Evolutionary conservation across 1,140 invertebrate genomes (phyloP), one percentile per base, ranked within the genome.

Genomic region (Bombus breviceps): DNA sequence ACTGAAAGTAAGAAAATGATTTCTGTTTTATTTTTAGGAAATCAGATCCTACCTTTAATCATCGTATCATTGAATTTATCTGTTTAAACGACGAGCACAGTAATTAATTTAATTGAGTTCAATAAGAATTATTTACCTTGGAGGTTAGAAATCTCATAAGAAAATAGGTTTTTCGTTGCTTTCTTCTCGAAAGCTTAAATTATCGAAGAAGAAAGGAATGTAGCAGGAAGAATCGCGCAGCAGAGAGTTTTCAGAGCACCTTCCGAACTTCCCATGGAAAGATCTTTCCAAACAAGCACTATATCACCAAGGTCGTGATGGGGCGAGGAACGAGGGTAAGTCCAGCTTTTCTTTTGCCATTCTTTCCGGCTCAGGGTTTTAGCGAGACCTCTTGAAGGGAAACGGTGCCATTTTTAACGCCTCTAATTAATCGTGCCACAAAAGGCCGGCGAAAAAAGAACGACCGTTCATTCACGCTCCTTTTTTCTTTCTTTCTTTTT

Each of bases 361-460:
- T 81, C 68, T 81, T 78, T 25, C 43, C 80, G 77, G 32, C 64
- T 81, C 80, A 53, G 62, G 37, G 57, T 47, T 84, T 84, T 84
- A 78, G 32, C 15, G 34, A 47, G 37, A 32, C 75, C 81, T 78
- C 74, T 69, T 25, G 59, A 71, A 69, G 78, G 75, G 80, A n/a
- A 74, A 68, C 76, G 77, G 77, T 86, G 43, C 74, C 85, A 74
- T 82, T 82, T 80, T 87, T 91, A 91, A 91, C 85, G 87, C 86
- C 68, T 90, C 85, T 91, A 91, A 92, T 92, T 92, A 92, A 92
- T 92, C 84, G 88, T 83, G 62, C 71, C 73, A n/a, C 78, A 53
- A 76, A 81, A 64, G 53, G 25, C 53, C 0, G 15, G 34, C 62
- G 41, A 69, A 68, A 57, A 37, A 37, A 69, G 73, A 18, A 87